Conservation (phyloP, 1,140 invertebrate genomes). For the Drosophila micromelanica region DNA sequence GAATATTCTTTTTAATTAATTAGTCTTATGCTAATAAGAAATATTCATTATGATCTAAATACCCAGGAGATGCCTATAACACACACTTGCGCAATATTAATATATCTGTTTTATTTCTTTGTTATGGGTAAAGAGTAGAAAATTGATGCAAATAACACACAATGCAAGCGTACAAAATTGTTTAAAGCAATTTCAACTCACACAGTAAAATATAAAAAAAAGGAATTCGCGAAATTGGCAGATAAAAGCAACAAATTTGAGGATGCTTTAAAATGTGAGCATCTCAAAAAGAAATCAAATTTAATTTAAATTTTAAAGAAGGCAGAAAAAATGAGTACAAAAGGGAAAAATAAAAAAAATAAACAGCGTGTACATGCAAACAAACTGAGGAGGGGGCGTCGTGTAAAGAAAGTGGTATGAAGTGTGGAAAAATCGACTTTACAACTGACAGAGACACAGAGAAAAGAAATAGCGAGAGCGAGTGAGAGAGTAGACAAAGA, state of each 20-base stretch:
- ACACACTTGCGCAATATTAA: neutral
- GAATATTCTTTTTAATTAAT: no score
- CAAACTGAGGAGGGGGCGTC: neutral
- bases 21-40: no score
- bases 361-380: constrained; percentile 10
- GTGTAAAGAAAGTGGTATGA: constrained; percentile 13
- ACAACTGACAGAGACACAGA: neutral
- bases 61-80: neutral
- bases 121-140: neutral
- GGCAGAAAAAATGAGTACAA: constrained; percentile 10
- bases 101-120: neutral
- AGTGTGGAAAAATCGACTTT: constrained; percentile 34
- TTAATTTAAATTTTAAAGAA: constrained; percentile 77
- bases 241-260: constrained; percentile 63
- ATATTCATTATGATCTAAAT: no score
- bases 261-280: constrained; percentile 24
- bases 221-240: constrained; percentile 36
- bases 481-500: constrained; percentile 2
- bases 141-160: neutral
- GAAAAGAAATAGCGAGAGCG: no score
- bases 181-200: constrained; percentile 3
- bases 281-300: constrained; percentile 56
- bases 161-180: constrained; percentile 13
- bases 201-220: neutral
- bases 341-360: neutral